Evolutionary conservation across 2,113 vertebrate species (phyloP).

Genomic region (Danionella cerebrum): DNA sequence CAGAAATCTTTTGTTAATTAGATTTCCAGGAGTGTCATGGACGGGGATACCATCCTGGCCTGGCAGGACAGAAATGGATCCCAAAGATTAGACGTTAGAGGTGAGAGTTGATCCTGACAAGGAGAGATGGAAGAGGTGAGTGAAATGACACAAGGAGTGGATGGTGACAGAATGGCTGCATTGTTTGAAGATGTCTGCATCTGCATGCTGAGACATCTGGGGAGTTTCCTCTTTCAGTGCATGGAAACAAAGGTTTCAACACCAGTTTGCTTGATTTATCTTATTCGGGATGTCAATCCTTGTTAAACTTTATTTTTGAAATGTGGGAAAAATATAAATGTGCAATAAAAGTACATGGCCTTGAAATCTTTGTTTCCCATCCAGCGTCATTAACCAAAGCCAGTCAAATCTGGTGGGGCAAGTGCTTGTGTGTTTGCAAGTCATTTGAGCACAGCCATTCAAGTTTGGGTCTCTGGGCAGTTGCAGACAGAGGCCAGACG

Average conservation of each 20-base stretch:
- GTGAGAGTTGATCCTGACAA: constrained; percentile 46
- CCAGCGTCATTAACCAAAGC: constrained; percentile 63
- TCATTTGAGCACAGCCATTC: constrained; percentile 74
- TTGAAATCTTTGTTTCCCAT: constrained; percentile 69
- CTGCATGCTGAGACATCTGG: constrained; percentile 62
- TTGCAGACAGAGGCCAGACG: constrained; percentile 59
- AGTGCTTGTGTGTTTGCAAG: constrained; percentile 63
- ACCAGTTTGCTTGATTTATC: constrained; percentile 31
- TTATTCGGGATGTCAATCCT: no score
- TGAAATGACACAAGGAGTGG: constrained; percentile 55
- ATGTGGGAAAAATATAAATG: neutral
- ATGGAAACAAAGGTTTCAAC: constrained; percentile 65
- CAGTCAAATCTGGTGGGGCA: constrained; percentile 59
- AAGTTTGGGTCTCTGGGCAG: constrained; percentile 55
- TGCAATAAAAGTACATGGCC: constrained; percentile 23
- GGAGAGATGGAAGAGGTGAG: constrained; percentile 34
- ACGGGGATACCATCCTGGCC: constrained; percentile 60
- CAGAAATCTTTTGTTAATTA: constrained; percentile 81
- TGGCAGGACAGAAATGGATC: constrained; percentile 56
- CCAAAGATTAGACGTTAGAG: constrained; percentile 37
- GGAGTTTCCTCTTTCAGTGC: constrained; percentile 49
- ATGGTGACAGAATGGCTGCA: constrained; percentile 60
- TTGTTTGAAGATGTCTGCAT: constrained; percentile 50
- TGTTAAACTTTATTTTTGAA: neutral
- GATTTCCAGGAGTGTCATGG: constrained; percentile 64